Evolutionary conservation across 2,888 invertebrate species (phyloP), one percentile per base, ranked within the genome.

Genomic region (Trichacis sp.): DNA sequence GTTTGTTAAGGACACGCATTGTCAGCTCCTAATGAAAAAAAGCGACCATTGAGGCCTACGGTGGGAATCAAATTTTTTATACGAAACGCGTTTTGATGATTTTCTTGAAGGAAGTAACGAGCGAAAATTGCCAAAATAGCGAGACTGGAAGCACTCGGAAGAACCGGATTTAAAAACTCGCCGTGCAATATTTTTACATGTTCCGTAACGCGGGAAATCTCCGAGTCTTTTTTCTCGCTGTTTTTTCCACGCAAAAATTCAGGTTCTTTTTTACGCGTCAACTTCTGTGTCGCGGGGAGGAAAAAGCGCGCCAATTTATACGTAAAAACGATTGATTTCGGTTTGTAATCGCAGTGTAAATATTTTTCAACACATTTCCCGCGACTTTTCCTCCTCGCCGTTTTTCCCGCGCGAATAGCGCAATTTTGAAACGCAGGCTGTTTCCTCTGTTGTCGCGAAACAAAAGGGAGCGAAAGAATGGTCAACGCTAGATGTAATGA

Each of bases 401-500:
- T 56, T 47, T 15, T 47, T 36, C 56, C 42, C 40, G 18, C n/a
- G 9, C 9, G n/a, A 4, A 33, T 29, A 12, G 2, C 11, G 14
- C 52, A 67, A 38, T 50, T 29, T 60, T 30, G 8, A 38, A 14
- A 50, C 24, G 49, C 49, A 50, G 46, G 54, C 58, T 58, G 43
- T 65, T 14, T 33, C 4, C 14, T 71, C 60, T 61, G 64, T 56
- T 60, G 53, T 62, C 61, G 58, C 62, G 18, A 40, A 60, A 55
- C 38, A 59, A 53, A 54, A 53, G 38, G 12, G 43, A 24, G 49
- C n/a, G n/a, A n/a, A n/a, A 38, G 53, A 46, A 43, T 58, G 36
- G 61, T 45, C 62, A 64, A 46, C 47, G 66, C 50, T 69, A 69
- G 67, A 65, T 62, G 69, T 65, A 69, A 68, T 60, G 69, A 72